Evolutionary conservation across 2,113 vertebrate species (phyloP), one percentile per base, ranked within the genome.

Genomic region (Lethenteron camtschaticum): DNA sequence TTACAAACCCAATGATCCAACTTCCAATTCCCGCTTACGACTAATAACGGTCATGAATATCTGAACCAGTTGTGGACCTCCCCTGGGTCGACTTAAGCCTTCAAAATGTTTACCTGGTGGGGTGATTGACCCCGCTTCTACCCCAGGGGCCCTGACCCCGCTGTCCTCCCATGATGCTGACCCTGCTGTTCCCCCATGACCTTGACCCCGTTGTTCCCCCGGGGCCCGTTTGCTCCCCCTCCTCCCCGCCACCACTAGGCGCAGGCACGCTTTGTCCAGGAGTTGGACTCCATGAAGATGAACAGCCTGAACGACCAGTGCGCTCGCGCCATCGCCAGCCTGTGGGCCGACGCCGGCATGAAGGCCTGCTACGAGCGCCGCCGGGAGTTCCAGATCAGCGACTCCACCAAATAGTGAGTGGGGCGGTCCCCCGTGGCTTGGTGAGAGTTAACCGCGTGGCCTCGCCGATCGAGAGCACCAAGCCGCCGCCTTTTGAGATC

Each of bases 341-440:
- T 92, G 68, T 92, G 88, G 88, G 73, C 71, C 3, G 88, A 92
- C 57, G 18, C 76, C 0, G 86, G 86, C 11, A 72, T 90, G 56
- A 79, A 72, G 14, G 71, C 77, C 16, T 88, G 88, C 77, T 92
- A 90, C 14, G 79, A 80, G 69, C 83, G 85, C 2, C 81, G 88
- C 58, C 77, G 84, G 9, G 83, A 92, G 72, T 92, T 83, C 75
- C 86, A 90, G 56, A 82, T 92, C 10, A 78, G 90, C 11, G 88
- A 92, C 77, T 92, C 87, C 0, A 84, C 88, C 0, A 77, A 82
- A 58, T 92, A 90, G 88, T 92, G 77, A 87, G 88, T 82, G 57
- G 66, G 18, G 18, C 3, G 1, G 1, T 2, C 1, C 18, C 11
- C 11, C 56, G 11, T 10, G 12, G 11, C 10, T 3, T 11, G 14